Evolutionary conservation across 2,888 invertebrate genomes (phyloP), one percentile per base, ranked within the genome.

Genomic region (Lobophora halterata): DNA sequence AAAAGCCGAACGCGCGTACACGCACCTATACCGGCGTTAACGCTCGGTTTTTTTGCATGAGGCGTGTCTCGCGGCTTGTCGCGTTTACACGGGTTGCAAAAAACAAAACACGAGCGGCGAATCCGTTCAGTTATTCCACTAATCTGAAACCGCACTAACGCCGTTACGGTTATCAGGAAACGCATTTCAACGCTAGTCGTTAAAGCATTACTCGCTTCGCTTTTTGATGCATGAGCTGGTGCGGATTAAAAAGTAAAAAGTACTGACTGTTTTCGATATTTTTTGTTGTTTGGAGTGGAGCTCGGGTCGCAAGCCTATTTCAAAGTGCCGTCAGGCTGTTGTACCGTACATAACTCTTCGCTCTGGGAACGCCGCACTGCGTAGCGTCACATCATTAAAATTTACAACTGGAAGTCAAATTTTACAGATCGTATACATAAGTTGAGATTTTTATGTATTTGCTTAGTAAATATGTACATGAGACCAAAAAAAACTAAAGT

Each of bases 351-450:
- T 46, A 58, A 54, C 47, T 53, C 41, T 45, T 37, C 38, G 47
- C 51, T 33, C 43, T 44, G 33, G 55, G 53, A 38, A 37, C 51
- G 61, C 72, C 79, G 79, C 81, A 79, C 58, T 79, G 81, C 80
- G 79, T 60, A 78, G 73, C 67, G 58, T 70, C 72, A 67, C 67
- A 64, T 75, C 78, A 79, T 77, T 76, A 71, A 71, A 72, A 74
- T 74, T 71, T 72, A 76, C 61, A 64, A 61, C 59, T 50, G 54
- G 53, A 53, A 54, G 41, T 44, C 28, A 42, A 37, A 42, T 40
- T 48, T 11, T 12, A 28, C 29, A 23, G 27, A 42, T 41, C 36
- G 23, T 40, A 39, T 31, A 34, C 41, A 47, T 39, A 27, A 32
- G n/a, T n/a, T n/a, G n/a, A n/a, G n/a, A n/a, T n/a, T n/a, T n/a